These are phyloP conservation scores for Xanthorhoe designata DNA, from an alignment of 2,888 invertebrate species.

Conservation along the genomic window DNA sequence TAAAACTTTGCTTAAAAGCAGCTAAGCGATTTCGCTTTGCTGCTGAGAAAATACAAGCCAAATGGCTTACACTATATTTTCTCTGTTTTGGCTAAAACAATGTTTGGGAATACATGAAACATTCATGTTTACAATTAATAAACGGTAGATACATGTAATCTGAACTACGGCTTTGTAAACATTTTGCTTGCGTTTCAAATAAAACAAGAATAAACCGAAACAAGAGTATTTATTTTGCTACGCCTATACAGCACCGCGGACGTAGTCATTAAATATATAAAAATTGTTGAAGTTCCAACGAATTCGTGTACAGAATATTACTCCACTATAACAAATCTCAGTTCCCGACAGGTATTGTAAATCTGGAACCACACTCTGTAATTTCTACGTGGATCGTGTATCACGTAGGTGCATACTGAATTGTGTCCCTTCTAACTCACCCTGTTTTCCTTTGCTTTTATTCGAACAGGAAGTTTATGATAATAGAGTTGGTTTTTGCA, in stretches of 20 bases:
- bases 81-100: neutral
- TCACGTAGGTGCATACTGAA: constrained; percentile 8
- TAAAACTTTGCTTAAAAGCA: neutral
- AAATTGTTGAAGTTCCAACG: too few relatives aligned
- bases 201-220: neutral
- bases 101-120: neutral
- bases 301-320: neutral
- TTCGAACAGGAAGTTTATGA: constrained; percentile 16
- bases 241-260: too few relatives aligned
- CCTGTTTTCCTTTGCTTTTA: neutral
- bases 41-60: too few relatives aligned
- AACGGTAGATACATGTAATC: neutral
- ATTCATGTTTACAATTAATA: neutral
- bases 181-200: neutral
- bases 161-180: neutral
- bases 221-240: too few relatives aligned
- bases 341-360: constrained; percentile 9
- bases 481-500: constrained; percentile 10
- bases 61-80: neutral
- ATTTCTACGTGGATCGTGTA: constrained; percentile 8
- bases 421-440: constrained; percentile 5
- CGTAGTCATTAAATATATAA: too few relatives aligned
- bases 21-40: too few relatives aligned
- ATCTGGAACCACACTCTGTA: constrained; percentile 15
- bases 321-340: neutral